Evolutionary conservation across 2,888 invertebrate genomes (phyloP).

Genomic region (Leptopilina myrica): DNA sequence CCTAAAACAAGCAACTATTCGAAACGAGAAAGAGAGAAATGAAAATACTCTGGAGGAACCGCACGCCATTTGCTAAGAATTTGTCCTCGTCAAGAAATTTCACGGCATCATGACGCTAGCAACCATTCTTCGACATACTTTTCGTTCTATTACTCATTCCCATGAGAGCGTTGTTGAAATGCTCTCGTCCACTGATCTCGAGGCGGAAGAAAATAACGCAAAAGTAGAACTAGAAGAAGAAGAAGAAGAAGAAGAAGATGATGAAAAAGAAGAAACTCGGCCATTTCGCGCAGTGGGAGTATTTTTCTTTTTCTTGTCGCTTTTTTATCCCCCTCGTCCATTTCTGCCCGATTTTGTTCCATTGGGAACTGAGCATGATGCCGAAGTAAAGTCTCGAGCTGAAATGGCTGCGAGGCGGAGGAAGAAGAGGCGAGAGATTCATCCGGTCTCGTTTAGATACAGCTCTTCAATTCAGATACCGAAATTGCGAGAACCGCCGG

Average conservation of each 20-base stretch:
- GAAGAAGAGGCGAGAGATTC: conserved; percentile 51
- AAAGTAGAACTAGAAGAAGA: background rate
- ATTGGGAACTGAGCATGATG: conserved; percentile 38
- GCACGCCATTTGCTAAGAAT: background rate
- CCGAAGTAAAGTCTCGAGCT: conserved; percentile 23
- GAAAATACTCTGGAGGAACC: conserved; percentile 22
- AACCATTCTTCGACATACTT: conserved; percentile 36
- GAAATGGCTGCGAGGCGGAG: conserved; percentile 19
- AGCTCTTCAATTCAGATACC: conserved; percentile 66
- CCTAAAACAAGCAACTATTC: conserved; percentile 3
- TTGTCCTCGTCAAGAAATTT: conserved; percentile 28
- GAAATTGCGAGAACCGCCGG: conserved; percentile 66
- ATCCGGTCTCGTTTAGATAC: conserved; percentile 68
- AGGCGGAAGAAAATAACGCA: conserved; percentile 26
- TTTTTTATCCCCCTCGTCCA: too few species aligned
- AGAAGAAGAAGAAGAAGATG: background rate
- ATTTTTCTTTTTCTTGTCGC: background rate
- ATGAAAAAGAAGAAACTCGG: background rate
- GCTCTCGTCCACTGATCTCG: conserved; percentile 4
- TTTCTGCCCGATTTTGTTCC: conserved; percentile 35
- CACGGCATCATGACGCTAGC: conserved; percentile 17
- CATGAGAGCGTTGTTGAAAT: conserved; percentile 27
- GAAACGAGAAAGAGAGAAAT: background rate
- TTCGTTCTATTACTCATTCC: conserved; percentile 33
- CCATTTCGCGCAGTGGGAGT: conserved; percentile 9